Conservation (phyloP, 2,888 invertebrate genomes). For the Mylabris sibirica region DNA sequence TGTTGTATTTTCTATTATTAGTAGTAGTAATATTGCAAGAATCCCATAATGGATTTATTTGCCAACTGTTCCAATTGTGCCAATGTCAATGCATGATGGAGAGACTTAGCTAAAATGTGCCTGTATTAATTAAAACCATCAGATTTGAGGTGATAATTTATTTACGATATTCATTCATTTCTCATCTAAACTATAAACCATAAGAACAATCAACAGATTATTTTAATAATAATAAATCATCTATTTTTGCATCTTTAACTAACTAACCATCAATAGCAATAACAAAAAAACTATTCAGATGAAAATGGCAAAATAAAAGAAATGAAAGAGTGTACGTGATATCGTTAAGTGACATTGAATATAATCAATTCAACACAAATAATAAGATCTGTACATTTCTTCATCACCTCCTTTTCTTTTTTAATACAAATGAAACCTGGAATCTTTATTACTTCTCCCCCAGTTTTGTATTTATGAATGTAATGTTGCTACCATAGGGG, state of each 20-base stretch:
- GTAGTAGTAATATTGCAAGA: too few relatives aligned
- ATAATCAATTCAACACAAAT: background rate
- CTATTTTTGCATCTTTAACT: background rate
- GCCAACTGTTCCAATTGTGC: conserved; percentile 7
- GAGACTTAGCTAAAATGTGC: background rate
- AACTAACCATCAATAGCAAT: background rate
- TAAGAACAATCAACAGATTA: background rate
- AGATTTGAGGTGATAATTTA: background rate
- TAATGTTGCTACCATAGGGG: background rate
- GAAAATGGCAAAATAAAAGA: background rate
- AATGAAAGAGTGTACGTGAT: conserved; percentile 12
- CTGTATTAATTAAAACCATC: background rate
- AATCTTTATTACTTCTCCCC: background rate
- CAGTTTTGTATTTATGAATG: background rate
- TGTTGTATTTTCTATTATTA: too few relatives aligned
- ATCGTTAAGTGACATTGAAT: conserved; percentile 6
- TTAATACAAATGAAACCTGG: background rate
- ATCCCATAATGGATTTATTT: background rate
- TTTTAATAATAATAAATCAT: background rate
- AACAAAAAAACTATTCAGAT: background rate
- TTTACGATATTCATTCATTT: background rate
- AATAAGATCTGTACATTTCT: conserved; percentile 15
- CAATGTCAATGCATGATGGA: conserved; percentile 5
- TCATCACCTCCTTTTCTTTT: conserved; percentile 12
- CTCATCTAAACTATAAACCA: background rate